Percentiles rank a stretch among this genome's conserved stretches.
Evolutionary conservation across 2,888 invertebrate species (phyloP).

Genomic region (Tromatobia lineatoria): DNA sequence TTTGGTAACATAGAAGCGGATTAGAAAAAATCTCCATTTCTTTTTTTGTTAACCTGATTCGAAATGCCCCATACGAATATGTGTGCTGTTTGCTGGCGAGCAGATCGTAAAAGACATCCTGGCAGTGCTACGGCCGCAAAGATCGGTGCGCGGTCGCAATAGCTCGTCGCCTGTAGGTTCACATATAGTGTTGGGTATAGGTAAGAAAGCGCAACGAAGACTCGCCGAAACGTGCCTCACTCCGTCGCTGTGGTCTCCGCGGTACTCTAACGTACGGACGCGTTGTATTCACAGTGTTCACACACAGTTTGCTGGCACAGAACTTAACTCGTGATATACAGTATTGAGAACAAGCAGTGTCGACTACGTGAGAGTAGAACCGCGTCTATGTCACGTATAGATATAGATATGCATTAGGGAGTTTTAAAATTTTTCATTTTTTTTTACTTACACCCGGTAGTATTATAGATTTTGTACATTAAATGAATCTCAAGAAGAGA

Average conservation of each 20-base stretch:
- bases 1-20: no score
- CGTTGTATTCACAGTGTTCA: slow-evolving; percentile 11
- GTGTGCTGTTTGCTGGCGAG: slow-evolving; percentile 60
- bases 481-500: no score
- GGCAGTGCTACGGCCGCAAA: slow-evolving; percentile 64
- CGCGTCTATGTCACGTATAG: neutral
- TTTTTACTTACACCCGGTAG: no score
- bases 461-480: no score
- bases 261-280: neutral
- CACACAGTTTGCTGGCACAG: slow-evolving; percentile 4
- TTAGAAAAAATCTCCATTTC: no score
- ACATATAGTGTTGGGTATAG: slow-evolving; percentile 1
- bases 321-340: slow-evolving; percentile 21
- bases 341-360: slow-evolving; percentile 9
- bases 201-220: slow-evolving; percentile 38
- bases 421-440: no score
- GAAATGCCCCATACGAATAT: slow-evolving; percentile 6
- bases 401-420: neutral
- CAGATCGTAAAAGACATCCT: slow-evolving; percentile 68
- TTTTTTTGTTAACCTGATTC: no score
- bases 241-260: slow-evolving; percentile 25
- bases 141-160: slow-evolving; percentile 65
- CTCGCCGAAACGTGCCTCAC: slow-evolving; percentile 31
- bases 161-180: slow-evolving; percentile 49
- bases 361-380: neutral